Evolutionary conservation across 2,888 invertebrate species (phyloP).

Genomic region (Yponomeuta evonymella): DNA sequence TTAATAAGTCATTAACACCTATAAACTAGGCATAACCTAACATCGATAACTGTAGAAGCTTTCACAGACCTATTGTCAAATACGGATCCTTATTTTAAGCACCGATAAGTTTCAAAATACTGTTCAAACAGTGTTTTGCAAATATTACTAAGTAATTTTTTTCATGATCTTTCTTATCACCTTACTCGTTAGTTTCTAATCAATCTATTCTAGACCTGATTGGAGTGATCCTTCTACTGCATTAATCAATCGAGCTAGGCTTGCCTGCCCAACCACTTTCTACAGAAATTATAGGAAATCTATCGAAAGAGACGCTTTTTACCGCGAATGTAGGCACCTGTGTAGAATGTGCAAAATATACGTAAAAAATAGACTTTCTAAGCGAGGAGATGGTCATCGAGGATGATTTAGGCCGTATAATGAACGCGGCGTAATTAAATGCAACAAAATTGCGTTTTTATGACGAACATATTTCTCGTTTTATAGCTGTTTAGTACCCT

Average conservation of each 20-base stretch:
- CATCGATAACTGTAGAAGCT: no score
- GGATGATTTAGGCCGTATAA: background rate
- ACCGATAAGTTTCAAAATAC: background rate
- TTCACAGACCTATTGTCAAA: no score
- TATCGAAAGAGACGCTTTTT: constrained; percentile 42
- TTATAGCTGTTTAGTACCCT: background rate
- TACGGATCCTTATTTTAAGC: no score
- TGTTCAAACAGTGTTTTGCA: background rate
- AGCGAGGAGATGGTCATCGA: background rate
- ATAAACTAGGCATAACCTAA: no score
- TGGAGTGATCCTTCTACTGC: background rate
- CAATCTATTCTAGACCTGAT: background rate
- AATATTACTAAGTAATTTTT: background rate
- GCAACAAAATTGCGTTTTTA: background rate
- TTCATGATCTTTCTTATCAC: no score
- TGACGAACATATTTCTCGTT: background rate
- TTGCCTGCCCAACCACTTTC: constrained; percentile 47
- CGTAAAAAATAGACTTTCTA: background rate
- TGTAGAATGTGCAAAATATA: background rate
- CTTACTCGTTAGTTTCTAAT: no score
- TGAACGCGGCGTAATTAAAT: background rate
- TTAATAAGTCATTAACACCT: no score
- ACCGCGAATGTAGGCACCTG: constrained; percentile 23
- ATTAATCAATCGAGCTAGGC: background rate
- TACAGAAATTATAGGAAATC: constrained; percentile 62